Base-by-base conservation (phyloP, 92 coral and sea anemone genomes). In the Micromussa lordhowensis region DNA sequence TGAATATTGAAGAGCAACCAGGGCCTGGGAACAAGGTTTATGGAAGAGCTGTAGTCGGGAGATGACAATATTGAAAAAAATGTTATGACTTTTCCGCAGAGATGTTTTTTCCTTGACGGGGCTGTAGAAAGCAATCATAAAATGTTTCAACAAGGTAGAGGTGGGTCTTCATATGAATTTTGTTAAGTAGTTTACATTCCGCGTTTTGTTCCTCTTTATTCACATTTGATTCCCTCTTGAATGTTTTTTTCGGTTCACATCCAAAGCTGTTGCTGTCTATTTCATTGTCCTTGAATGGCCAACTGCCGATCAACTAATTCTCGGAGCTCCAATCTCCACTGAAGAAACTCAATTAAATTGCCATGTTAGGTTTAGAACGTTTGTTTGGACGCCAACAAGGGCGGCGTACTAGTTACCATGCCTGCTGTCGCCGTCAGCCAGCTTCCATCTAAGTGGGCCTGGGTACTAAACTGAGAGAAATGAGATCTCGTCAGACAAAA, bases 241-340 rank as follows among this genome's bases (percentile, higher is more conserved):
- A 36, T 36, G n/a, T 78, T 76, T 36, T 35, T 1, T 54, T 22
- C 94, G 99, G 99, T 96, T 94, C 87, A 96, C 99, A 1, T 83
- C 91, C 55, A 96, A 89, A 74, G 75, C 69, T 31, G 90, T 84
- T 74, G 87, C 86, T 29, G 95, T 93, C 64, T 96, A 96, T 69
- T 96, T 96, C 64, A 86, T 93, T 80, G 92, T 91, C 53, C 88
- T 96, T 18, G 86, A 95, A 77, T 96, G 99, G 99, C 99, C 99
- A 16, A 83, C 88, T 1, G 82, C 93, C 32, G 92, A 91, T 19
- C 64, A 54, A 4, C 85, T 93, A 24, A 86, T 57, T 31, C 90
- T 96, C 31, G 96, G 93, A 61, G 91, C 73, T 29, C 97, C 97
- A 85, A 28, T 87, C 11, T 85, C 92, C 49, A 48, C 38, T 21